Conservation (phyloP, 2,113 vertebrate genomes). For the Urocolius indicus region DNA sequence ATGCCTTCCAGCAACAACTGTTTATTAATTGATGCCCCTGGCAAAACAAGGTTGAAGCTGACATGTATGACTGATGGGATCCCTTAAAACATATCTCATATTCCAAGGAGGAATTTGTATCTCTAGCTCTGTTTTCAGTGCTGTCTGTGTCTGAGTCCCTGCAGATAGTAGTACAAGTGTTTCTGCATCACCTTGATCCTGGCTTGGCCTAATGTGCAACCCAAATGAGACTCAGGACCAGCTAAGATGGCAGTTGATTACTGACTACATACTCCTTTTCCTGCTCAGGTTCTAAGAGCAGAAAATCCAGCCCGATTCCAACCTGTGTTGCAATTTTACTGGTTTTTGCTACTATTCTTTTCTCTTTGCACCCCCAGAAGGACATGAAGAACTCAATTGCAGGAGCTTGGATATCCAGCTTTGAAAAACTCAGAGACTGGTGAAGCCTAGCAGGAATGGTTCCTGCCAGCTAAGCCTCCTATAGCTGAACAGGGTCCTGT, state of each 20-base stretch:
- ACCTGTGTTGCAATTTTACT: background rate
- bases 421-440: background rate
- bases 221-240: background rate
- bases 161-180: background rate
- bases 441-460: background rate
- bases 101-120: background rate
- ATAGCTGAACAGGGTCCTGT: background rate
- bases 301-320: background rate
- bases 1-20: background rate
- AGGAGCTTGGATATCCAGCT: background rate
- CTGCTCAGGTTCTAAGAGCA: background rate
- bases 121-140: background rate
- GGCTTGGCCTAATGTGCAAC: background rate
- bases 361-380: background rate
- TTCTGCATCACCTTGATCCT: background rate
- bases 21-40: rapidly evolving
- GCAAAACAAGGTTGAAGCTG: background rate
- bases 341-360: background rate
- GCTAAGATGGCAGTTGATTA: background rate
- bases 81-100: background rate
- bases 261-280: background rate
- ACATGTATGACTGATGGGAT: background rate
- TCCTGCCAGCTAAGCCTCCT: background rate
- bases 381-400: background rate
- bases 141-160: background rate